Evolutionary conservation across 2,888 invertebrate species (phyloP), one percentile per base, ranked within the genome.

Genomic region (Coenonympha arcania): DNA sequence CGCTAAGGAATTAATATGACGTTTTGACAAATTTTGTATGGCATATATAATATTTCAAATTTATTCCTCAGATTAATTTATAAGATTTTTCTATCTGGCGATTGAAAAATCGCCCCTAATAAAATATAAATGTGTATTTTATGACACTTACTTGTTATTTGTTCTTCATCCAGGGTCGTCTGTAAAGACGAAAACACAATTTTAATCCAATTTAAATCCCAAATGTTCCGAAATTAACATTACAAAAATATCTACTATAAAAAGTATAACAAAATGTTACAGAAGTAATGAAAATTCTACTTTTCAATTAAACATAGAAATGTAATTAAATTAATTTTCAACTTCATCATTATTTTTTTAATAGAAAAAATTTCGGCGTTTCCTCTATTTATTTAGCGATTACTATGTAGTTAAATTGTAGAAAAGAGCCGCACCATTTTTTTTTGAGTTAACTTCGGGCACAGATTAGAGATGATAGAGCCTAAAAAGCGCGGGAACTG

Each of bases 151-250:
- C 88, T 87, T 50, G 83, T 74, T 41, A 87, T 81, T 65, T 87
- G 87, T 62, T 87, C 87, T 55, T 87, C 86, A 56, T 87, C 87
- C 37, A 81, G 79, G 48, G 65, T 76, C 34, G 68, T 75, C 76
- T 83, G 79, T 51, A 77, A 55, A 62, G 55, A 59, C 56, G 46
- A 49, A 51, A 47, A 22, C 46, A 50, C 50, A 45, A 43, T 41
- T 28, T 61, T 49, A 55, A 50, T 41, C 43, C 20, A 11, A 26
- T n/a, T n/a, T n/a, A n/a, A n/a, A n/a, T n/a, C n/a, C n/a, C n/a
- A n/a, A n/a, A n/a, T n/a, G n/a, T n/a, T n/a, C n/a, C n/a, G n/a
- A n/a, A n/a, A n/a, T n/a, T n/a, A n/a, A n/a, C n/a, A 16, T 11
- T 11, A 8, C 8, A 4, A 6, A 40, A 24, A 13, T 15, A 3